A percentile compares a stretch with the other conserved stretches of the same genome.
These are phyloP conservation scores for Andrena chrysosceles DNA, from an alignment of 2,888 invertebrate species.

Conservation along the genomic window DNA sequence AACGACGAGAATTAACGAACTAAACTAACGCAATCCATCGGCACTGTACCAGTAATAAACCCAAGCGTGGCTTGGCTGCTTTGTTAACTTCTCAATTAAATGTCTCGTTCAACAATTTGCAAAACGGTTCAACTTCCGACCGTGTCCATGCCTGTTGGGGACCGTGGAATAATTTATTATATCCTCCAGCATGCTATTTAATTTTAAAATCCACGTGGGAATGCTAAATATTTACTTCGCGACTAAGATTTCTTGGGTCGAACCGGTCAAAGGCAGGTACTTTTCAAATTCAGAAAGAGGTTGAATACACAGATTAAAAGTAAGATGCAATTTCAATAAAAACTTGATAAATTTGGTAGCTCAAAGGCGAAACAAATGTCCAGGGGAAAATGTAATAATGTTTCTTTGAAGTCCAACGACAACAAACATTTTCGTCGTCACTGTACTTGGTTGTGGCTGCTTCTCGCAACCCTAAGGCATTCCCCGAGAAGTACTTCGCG, in stretches of 20 bases:
- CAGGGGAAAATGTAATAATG: neutral
- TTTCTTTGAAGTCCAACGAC: conserved; percentile 3
- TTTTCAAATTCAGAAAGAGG: neutral
- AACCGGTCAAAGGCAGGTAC: neutral
- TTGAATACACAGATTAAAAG: neutral
- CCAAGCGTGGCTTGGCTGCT: neutral
- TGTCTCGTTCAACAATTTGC: conserved; percentile 36
- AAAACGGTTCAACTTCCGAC: neutral
- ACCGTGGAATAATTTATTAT: conserved; percentile 15
- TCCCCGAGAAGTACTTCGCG: conserved; percentile 23
- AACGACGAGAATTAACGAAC: conserved; percentile 10
- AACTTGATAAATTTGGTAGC: neutral
- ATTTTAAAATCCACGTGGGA: neutral
- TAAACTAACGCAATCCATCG: conserved; percentile 15
- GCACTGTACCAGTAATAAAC: conserved; percentile 1
- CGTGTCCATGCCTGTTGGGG: neutral
- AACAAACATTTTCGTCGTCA: conserved; percentile 35
- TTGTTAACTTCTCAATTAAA: conserved; percentile 42
- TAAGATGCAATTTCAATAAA: neutral
- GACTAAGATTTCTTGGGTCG: neutral
- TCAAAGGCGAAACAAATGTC: neutral
- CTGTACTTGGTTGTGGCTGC: neutral
- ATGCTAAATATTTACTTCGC: neutral
- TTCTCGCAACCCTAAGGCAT: conserved; percentile 11
- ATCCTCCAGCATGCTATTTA: too few species aligned